Evolutionary conservation across 1,140 invertebrate genomes (phyloP).

Genomic region (Drosophila varians): DNA sequence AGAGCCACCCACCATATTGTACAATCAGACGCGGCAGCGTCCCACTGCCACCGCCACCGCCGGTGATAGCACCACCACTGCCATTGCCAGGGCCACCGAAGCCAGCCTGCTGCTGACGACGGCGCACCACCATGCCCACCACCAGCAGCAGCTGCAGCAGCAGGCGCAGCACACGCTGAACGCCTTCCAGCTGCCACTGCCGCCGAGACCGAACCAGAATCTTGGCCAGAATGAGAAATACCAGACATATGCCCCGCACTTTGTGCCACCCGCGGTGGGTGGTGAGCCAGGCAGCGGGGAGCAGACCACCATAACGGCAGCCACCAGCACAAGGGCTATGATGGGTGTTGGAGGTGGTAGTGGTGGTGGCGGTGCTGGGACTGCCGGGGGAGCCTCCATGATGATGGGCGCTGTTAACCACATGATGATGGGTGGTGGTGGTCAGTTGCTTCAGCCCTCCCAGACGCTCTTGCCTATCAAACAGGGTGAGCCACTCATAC

Average conservation of each 20-base stretch:
- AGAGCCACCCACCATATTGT: conserved; percentile 67
- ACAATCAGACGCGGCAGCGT: conserved; percentile 61
- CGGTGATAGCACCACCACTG: conserved; percentile 24
- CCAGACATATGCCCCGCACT: conserved; percentile 69
- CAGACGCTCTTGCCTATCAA: conserved; percentile 75
- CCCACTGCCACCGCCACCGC: conserved; percentile 33
- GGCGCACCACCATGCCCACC: conserved; percentile 58
- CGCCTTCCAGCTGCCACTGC: conserved; percentile 57
- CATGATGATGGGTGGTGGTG: conserved; percentile 46
- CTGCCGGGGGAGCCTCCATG: conserved; percentile 14
- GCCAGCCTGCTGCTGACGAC: conserved; percentile 38
- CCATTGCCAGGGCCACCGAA: conserved; percentile 36
- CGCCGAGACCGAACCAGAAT: conserved; percentile 25
- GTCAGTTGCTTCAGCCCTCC: conserved; percentile 64
- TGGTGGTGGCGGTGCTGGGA: conserved; percentile 1
- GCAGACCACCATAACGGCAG: conserved; percentile 24
- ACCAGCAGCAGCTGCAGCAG: conserved; percentile 55
- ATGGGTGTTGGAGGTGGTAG: conserved; percentile 4
- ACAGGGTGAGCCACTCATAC: conserved; percentile 69
- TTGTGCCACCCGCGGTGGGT: conserved; percentile 49
- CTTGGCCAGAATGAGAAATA: conserved; percentile 54
- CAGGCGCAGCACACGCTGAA: conserved; percentile 53
- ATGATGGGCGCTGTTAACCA: conserved; percentile 24
- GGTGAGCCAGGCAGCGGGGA: conserved; percentile 13
- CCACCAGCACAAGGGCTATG: conserved; percentile 20